phyloP scores from a whole-genome alignment of 2,113 vertebrate genomes.

The Deroptyus accipitrinus region DNA sequence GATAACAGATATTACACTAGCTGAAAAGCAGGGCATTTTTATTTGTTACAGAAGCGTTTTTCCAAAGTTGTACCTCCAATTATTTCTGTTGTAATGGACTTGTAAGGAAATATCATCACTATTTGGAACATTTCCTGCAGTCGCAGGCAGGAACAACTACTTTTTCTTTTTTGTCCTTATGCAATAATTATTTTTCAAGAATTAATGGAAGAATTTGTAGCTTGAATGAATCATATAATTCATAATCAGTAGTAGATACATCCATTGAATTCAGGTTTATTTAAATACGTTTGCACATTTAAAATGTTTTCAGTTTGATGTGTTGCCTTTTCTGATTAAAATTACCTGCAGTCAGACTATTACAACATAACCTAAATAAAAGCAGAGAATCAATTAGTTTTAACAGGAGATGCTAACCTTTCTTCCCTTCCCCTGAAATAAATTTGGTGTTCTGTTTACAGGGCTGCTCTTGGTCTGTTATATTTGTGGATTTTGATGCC shows the following conservation, averaged over 20 bases:
- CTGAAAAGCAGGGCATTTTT: neutral
- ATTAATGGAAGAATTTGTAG: neutral
- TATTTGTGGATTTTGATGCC: slow-evolving; percentile 98
- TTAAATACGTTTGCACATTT: neutral
- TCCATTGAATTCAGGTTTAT: neutral
- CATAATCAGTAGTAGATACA: neutral
- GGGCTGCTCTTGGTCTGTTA: slow-evolving; percentile 99
- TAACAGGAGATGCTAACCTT: neutral
- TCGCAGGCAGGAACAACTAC: neutral
- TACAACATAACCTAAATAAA: neutral
- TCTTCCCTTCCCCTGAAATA: neutral
- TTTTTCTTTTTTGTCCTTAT: neutral
- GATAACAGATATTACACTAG: neutral
- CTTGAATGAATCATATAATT: neutral
- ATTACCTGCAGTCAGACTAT: neutral
- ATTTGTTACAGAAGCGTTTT: neutral
- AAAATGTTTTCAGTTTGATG: neutral
- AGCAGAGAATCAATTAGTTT: neutral
- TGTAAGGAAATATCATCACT: neutral
- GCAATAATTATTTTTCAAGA: neutral
- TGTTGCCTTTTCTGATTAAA: neutral
- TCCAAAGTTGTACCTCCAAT: neutral
- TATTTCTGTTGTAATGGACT: neutral
- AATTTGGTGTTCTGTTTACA: slow-evolving; percentile 58
- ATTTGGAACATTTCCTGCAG: neutral